These are phyloP conservation scores for Antennarius maculatus DNA, from an alignment of 2,797 vertebrate genomes.

Conservation along the genomic window DNA sequence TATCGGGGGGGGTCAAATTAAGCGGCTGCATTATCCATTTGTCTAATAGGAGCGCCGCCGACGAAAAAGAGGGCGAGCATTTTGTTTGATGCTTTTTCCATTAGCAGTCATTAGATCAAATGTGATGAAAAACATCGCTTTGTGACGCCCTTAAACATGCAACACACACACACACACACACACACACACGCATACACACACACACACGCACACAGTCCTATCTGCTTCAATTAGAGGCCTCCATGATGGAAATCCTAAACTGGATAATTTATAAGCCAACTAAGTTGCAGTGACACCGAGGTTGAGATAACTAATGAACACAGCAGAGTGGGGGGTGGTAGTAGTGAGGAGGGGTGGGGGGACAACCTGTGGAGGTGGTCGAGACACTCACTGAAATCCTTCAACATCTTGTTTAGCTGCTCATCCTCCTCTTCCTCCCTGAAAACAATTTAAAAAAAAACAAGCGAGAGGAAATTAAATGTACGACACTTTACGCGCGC, in stretches of 20 bases:
- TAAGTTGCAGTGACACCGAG: constrained; percentile 36
- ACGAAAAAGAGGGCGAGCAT: constrained; percentile 52
- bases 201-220: constrained; percentile 35
- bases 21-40: constrained; percentile 72
- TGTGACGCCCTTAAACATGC: constrained; percentile 38
- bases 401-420: constrained; percentile 88
- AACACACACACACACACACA: constrained; percentile 20
- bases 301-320: constrained; percentile 53
- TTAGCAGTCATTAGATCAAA: constrained; percentile 78
- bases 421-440: constrained; percentile 95
- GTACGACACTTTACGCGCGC: too few species aligned
- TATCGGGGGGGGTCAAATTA: constrained; percentile 71
- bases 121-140: constrained; percentile 66
- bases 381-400: constrained; percentile 84
- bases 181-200: constrained; percentile 9
- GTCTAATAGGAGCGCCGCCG: constrained; percentile 55
- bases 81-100: constrained; percentile 75
- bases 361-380: constrained; percentile 7
- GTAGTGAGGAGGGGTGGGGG: neutral
- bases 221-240: constrained; percentile 61
- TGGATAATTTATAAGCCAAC: constrained; percentile 53
- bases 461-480: neutral
- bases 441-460: constrained; percentile 23
- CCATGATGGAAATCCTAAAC: constrained; percentile 54
- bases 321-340: neutral